phyloP scores from a whole-genome alignment of 2,113 vertebrate species.

The Phyllostomus discolor region DNA sequence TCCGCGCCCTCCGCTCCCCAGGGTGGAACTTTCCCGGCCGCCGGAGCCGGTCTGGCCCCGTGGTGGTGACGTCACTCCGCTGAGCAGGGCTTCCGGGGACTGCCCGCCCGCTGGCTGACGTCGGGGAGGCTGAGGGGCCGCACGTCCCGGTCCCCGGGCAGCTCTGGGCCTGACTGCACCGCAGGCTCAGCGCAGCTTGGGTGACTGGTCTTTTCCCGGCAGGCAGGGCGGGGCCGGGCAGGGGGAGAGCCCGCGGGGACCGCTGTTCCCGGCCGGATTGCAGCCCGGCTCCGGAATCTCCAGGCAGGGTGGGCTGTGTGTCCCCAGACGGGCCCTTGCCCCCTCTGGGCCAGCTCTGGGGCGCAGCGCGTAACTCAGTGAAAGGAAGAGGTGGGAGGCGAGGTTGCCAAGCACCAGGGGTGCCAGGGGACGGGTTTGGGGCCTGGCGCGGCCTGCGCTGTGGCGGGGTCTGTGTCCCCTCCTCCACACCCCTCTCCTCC shows the following conservation, averaged over 20 bases:
- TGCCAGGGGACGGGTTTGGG: neutral
- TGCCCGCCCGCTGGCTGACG: neutral
- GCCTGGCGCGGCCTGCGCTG: neutral
- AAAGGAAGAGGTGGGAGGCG: neutral
- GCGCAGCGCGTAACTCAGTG: neutral
- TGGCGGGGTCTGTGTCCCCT: too few relatives aligned
- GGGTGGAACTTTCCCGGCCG: neutral
- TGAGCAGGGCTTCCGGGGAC: neutral
- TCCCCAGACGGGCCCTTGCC: neutral
- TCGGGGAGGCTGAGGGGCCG: neutral
- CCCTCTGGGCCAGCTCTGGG: neutral
- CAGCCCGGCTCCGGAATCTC: neutral
- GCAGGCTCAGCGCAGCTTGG: neutral
- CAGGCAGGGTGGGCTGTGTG: neutral
- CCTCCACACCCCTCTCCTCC: too few relatives aligned
- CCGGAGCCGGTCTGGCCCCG: neutral
- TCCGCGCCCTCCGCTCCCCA: neutral
- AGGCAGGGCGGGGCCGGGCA: neutral
- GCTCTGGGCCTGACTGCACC: fast-evolving
- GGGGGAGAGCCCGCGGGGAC: neutral
- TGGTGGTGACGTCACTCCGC: slow-evolving; percentile 2
- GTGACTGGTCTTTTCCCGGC: neutral
- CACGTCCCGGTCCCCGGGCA: neutral
- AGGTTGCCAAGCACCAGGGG: neutral
- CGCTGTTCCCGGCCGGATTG: neutral